Evolutionary conservation across 1,140 invertebrate genomes (phyloP).

Genomic region (Temnothorax longispinosus): DNA sequence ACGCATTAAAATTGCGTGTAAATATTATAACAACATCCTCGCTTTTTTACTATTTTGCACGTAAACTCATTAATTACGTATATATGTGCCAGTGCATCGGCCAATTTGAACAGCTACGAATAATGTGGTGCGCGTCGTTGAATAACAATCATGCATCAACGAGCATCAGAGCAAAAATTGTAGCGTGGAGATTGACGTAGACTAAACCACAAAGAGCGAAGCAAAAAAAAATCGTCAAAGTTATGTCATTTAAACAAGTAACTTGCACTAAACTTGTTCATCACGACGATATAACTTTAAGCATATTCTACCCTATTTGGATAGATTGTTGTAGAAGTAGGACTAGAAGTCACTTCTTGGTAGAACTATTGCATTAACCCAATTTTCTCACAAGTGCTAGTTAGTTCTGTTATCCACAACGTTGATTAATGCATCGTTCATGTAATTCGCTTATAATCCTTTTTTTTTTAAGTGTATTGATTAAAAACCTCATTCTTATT

Average conservation of each 20-base stretch:
- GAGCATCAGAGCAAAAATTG: neutral
- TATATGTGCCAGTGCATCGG: neutral
- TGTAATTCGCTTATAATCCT: neutral
- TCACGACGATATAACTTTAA: neutral
- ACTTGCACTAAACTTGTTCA: neutral
- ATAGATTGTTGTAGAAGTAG: neutral
- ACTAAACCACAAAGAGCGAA: neutral
- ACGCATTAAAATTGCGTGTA: neutral
- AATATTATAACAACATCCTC: constrained; percentile 35
- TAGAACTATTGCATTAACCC: constrained; percentile 29
- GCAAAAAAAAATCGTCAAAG: neutral
- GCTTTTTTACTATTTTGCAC: constrained; percentile 39
- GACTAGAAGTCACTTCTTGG: neutral
- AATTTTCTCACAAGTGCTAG: constrained; percentile 1
- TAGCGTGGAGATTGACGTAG: neutral
- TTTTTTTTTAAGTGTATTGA: neutral
- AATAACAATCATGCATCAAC: constrained; percentile 14
- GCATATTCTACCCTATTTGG: neutral
- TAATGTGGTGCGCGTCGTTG: neutral
- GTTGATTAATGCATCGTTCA: neutral
- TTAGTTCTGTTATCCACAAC: neutral
- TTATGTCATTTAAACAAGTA: constrained; percentile 2
- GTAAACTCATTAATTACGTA: constrained; percentile 59
- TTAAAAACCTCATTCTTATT: neutral
- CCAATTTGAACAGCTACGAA: neutral